Conservation (phyloP, 2,888 invertebrate species). For the Bellardia bayeri region DNA sequence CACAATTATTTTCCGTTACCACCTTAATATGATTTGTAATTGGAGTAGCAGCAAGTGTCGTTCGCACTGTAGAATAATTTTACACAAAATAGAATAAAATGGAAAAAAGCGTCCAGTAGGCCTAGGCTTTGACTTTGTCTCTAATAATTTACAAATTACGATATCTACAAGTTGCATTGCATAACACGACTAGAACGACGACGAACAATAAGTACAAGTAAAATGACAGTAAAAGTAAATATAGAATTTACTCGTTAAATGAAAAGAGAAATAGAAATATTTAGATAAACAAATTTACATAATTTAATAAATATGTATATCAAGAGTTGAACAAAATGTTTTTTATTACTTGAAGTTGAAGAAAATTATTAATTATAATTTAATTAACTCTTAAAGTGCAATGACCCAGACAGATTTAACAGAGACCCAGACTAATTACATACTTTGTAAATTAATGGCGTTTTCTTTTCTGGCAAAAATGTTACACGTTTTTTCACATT, state of each 20-base stretch:
- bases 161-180: slow-evolving; percentile 60
- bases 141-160: slow-evolving; percentile 71
- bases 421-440: not conserved
- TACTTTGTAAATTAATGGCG: no score
- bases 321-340: not conserved
- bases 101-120: slow-evolving; percentile 75
- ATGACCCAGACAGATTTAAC: slow-evolving; percentile 15
- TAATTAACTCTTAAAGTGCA: slow-evolving; percentile 9
- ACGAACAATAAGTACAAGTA: slow-evolving; percentile 28
- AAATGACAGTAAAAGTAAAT: slow-evolving; percentile 70
- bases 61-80: slow-evolving; percentile 24
- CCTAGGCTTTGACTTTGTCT: slow-evolving; percentile 79
- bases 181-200: slow-evolving; percentile 32
- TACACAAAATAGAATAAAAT: slow-evolving; percentile 29
- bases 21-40: slow-evolving; percentile 27
- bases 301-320: slow-evolving; percentile 41
- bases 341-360: not conserved
- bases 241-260: not conserved
- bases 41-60: slow-evolving; percentile 58
- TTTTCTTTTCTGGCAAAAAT: no score
- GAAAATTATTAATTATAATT: not conserved
- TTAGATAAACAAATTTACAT: slow-evolving; percentile 34
- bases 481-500: no score
- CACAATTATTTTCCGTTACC: not conserved
- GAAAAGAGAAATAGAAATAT: slow-evolving; percentile 8